phyloP scores from a whole-genome alignment of 2,113 vertebrate species.

The Hiodon alosoides region DNA sequence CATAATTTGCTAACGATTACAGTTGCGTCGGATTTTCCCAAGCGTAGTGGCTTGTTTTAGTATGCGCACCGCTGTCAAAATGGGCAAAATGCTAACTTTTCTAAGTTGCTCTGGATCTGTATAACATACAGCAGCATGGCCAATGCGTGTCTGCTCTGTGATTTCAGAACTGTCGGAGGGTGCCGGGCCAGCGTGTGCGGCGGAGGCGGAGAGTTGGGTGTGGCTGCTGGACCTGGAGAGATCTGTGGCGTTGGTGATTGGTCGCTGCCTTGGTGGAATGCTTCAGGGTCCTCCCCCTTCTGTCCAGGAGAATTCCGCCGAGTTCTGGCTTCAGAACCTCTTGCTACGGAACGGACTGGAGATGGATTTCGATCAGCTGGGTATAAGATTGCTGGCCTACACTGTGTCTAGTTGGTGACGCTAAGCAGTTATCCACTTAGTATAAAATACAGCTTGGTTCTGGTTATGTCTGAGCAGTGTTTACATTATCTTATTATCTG shows the following conservation, averaged over 20 bases:
- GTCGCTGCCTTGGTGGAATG: slow-evolving; percentile 69
- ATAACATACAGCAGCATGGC: too few species aligned
- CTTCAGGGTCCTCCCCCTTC: slow-evolving; percentile 61
- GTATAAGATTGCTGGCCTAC: slow-evolving; percentile 37
- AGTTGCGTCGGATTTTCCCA: too few species aligned
- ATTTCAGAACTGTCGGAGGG: slow-evolving; percentile 51
- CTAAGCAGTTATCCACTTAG: background rate
- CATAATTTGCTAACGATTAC: too few species aligned
- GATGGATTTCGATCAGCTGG: slow-evolving; percentile 66
- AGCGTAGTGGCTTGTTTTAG: too few species aligned
- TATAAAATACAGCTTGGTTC: too few species aligned
- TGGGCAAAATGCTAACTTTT: too few species aligned
- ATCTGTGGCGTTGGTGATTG: slow-evolving; percentile 62
- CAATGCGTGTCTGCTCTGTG: background rate
- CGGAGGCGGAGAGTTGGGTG: slow-evolving; percentile 55
- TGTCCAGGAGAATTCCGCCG: slow-evolving; percentile 58
- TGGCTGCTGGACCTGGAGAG: slow-evolving; percentile 72
- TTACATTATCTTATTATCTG: too few species aligned
- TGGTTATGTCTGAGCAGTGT: too few species aligned
- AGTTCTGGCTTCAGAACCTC: slow-evolving; percentile 65
- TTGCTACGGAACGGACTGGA: slow-evolving; percentile 71
- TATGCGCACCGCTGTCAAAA: too few species aligned
- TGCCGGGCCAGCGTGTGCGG: slow-evolving; percentile 15
- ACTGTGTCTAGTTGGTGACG: background rate
- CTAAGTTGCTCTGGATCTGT: too few species aligned